Evolutionary conservation across 2,797 vertebrate genomes (phyloP).

Genomic region (Pyrocephalus nanus): DNA sequence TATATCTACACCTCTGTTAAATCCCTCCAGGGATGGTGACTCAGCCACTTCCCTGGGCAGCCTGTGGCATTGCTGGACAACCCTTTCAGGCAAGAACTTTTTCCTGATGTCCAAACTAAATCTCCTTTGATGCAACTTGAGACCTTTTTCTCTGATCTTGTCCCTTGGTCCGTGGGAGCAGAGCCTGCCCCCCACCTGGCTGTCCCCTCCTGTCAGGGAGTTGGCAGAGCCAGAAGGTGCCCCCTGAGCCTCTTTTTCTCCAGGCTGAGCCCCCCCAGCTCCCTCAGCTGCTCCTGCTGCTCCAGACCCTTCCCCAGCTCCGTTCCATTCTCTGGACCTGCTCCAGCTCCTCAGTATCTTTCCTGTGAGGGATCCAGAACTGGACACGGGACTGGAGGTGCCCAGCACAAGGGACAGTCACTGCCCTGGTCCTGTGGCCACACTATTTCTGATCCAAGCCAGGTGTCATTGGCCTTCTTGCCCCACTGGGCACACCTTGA

Average conservation of each 20-base stretch:
- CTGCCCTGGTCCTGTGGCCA: background rate
- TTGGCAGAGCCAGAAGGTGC: accelerated
- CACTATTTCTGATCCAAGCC: background rate
- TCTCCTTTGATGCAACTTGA: background rate
- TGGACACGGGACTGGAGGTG: no score
- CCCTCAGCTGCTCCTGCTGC: accelerated
- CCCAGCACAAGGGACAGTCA: background rate
- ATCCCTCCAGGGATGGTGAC: background rate
- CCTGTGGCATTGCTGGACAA: background rate
- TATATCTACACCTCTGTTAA: no score
- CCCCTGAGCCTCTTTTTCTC: no score
- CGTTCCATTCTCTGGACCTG: accelerated
- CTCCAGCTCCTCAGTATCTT: background rate
- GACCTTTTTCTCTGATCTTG: no score
- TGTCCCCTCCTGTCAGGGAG: accelerated
- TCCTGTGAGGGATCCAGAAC: accelerated
- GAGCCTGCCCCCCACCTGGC: accelerated
- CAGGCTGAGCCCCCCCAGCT: background rate
- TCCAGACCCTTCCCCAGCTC: background rate
- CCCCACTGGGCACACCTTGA: background rate
- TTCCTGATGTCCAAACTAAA: accelerated
- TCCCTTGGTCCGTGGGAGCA: background rate
- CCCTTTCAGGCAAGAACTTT: background rate
- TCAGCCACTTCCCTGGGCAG: background rate
- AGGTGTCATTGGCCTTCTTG: background rate